Evolutionary conservation across 2,888 invertebrate genomes (phyloP).

Genomic region (Pinctada fucata): DNA sequence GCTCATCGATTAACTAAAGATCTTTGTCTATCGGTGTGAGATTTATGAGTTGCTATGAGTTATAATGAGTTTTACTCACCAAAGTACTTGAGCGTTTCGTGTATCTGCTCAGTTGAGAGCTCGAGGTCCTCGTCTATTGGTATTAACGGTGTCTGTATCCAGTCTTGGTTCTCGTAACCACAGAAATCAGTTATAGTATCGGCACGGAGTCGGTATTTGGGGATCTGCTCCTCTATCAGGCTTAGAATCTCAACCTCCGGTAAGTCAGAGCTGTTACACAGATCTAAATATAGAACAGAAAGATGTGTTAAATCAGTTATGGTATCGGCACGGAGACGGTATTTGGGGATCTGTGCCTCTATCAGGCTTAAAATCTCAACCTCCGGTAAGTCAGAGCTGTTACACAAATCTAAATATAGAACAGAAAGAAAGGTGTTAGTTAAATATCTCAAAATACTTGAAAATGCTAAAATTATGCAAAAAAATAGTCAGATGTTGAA

Average conservation of each 20-base stretch:
- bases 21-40: no score
- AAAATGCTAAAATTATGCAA: no score
- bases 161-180: constrained; percentile 86
- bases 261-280: constrained; percentile 93
- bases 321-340: constrained; percentile 94
- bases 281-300: constrained; percentile 82
- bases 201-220: constrained; percentile 93
- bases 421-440: not conserved
- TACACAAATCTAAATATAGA: constrained; percentile 89
- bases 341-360: constrained; percentile 96
- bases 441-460: no score
- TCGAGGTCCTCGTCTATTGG: constrained; percentile 81
- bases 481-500: no score
- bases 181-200: constrained; percentile 94
- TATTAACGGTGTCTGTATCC: constrained; percentile 90
- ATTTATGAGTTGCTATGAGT: no score
- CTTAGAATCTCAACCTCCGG: constrained; percentile 98
- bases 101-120: constrained; percentile 94
- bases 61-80: constrained; percentile 83
- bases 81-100: constrained; percentile 97
- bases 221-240: constrained; percentile 95
- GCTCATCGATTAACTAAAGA: no score
- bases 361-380: constrained; percentile 96
- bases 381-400: constrained; percentile 93
- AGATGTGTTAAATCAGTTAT: constrained; percentile 85